These are phyloP conservation scores for Erebia aethiops DNA, from an alignment of 2,888 invertebrate genomes.

Conservation along the genomic window DNA sequence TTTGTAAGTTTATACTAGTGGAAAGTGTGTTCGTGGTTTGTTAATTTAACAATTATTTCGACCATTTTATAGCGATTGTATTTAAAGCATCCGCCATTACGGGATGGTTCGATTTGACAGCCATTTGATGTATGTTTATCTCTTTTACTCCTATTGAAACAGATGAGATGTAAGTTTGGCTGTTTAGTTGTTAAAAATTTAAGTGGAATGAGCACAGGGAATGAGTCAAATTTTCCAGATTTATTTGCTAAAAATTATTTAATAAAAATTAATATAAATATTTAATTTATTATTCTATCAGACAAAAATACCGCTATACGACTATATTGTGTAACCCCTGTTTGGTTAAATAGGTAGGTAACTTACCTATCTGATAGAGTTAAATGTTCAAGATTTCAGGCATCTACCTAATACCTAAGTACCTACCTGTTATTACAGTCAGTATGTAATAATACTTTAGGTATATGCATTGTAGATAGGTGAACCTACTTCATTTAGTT, in stretches of 20 bases:
- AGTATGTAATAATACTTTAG: too few species aligned
- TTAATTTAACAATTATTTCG: conserved; percentile 52
- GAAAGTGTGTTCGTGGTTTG: conserved; percentile 30
- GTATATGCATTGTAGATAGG: too few species aligned
- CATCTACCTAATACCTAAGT: too few species aligned
- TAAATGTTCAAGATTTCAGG: too few species aligned
- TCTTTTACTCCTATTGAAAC: conserved; percentile 58
- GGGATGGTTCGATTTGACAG: conserved; percentile 50
- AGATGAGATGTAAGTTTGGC: conserved; percentile 43
- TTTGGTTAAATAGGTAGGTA: too few species aligned
- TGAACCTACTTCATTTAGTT: too few species aligned
- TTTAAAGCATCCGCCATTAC: conserved; percentile 69
- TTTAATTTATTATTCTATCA: background rate
- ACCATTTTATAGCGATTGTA: conserved; percentile 52
- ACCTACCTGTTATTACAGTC: too few species aligned
- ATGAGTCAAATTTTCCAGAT: background rate
- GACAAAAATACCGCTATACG: too few species aligned
- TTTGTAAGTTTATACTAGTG: conserved; percentile 25
- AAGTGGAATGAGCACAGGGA: background rate
- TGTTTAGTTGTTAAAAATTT: conserved; percentile 10
- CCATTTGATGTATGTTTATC: conserved; percentile 59
- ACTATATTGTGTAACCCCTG: too few species aligned
- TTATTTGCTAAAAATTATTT: background rate
- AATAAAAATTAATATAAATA: background rate
- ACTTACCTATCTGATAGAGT: too few species aligned